Evolutionary conservation across 2,888 invertebrate genomes (phyloP).

Genomic region (Seladonia tumulorum): DNA sequence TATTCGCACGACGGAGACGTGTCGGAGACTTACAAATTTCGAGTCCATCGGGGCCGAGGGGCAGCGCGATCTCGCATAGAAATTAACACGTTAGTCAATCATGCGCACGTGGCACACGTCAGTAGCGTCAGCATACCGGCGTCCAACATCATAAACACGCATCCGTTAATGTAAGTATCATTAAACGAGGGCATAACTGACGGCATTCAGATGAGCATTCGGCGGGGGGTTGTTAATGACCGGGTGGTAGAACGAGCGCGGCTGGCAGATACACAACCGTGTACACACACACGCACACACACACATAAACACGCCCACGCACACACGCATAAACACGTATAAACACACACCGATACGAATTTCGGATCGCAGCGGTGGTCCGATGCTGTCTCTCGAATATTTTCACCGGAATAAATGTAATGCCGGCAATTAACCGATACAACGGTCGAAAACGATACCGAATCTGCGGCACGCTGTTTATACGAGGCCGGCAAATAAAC

Average conservation of each 20-base stretch:
- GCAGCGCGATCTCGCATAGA: neutral
- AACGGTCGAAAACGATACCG: constrained; percentile 43
- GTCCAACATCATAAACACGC: constrained; percentile 34
- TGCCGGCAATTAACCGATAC: constrained; percentile 47
- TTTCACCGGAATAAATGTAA: constrained; percentile 55
- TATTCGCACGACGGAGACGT: neutral
- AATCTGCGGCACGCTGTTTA: constrained; percentile 49
- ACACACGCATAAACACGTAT: neutral
- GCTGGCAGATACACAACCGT: neutral
- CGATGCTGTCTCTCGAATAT: constrained; percentile 32
- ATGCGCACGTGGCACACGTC: constrained; percentile 23
- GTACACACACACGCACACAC: neutral
- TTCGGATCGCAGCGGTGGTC: constrained; percentile 7
- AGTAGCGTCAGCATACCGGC: constrained; percentile 3
- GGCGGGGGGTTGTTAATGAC: constrained; percentile 43
- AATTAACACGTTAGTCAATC: constrained; percentile 37
- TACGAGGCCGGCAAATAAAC: constrained; percentile 53
- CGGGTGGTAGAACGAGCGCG: constrained; percentile 1
- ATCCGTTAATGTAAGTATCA: constrained; percentile 52
- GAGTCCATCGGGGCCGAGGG: neutral
- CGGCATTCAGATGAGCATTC: constrained; percentile 50
- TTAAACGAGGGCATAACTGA: constrained; percentile 45
- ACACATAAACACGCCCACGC: neutral
- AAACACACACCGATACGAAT: neutral
- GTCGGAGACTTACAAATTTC: neutral